Evolutionary conservation across 2,797 vertebrate species (phyloP), one percentile per base, ranked within the genome.

Genomic region (Decapterus maruadsi): DNA sequence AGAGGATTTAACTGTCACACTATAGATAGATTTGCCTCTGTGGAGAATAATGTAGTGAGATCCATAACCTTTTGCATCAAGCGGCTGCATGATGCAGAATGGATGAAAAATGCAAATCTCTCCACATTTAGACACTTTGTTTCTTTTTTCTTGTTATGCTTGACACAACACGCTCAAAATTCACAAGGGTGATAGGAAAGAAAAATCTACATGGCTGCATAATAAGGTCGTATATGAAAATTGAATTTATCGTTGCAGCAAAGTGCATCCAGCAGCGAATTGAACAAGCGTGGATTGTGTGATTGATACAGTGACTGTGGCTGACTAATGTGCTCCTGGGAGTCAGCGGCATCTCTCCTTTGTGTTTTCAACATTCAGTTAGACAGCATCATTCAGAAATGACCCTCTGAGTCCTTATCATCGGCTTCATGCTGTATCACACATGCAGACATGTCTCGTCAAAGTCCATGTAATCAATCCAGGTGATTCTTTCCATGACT

Each of bases 1-100:
- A 87, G 76, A 87, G 83, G 82, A 90, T 89, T 92, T 90, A 86
- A 78, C 73, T 87, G 75, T 88, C 88, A 79, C 68, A 76, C 90
- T 26, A 87, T 26, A 87, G 74, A 90, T 73, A 73, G 67, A 89
- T 90, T 85, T 34, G 40, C 54, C 60, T 86, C 78, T 66, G 38
- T 60, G 46, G 45, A 85, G 71, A 86, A 69, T 76, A 77, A 80
- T 77, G 81, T 73, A 46, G 72, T 50, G 77, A 65, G 59, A 90
- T 78, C 77, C 59, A 75, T 74, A 89, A 81, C 78, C 72, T 85
- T 72, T 56, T 63, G 53, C 26, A 67, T 81, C 66, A 75, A 85
- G 74, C 13, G 2, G 63, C 73, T 69, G 59, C 55, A 56, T 59
- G 46, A 59, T 63, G 64, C 73, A 71, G 66, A 43, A 43, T 67